phyloP scores from a whole-genome alignment of 2,888 invertebrate species.

The Allolobophora icterica region DNA sequence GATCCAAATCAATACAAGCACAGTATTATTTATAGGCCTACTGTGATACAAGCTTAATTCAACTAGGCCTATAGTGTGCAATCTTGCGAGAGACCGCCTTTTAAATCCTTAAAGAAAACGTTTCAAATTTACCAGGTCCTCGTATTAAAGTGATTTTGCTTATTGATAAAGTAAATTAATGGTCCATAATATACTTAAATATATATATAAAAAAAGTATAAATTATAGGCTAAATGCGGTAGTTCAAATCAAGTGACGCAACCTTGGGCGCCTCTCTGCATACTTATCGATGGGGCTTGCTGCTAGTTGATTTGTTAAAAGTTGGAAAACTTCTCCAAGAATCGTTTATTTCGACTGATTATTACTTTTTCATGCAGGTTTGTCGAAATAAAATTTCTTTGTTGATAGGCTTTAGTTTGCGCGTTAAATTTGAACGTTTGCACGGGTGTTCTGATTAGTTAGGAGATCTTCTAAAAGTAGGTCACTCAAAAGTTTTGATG shows the following conservation, averaged over 20 bases:
- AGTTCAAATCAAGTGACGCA: not conserved
- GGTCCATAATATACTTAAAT: no score
- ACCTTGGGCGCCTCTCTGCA: not conserved
- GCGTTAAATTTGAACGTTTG: not conserved
- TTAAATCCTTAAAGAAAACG: no score
- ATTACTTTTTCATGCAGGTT: not conserved
- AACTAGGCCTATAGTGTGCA: no score
- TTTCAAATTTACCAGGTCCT: no score
- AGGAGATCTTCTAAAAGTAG: not conserved
- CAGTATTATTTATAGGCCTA: no score
- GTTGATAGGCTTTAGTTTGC: slow-evolving; percentile 8
- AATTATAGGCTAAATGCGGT: not conserved
- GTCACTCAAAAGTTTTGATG: not conserved
- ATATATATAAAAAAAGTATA: not conserved
- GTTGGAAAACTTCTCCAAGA: not conserved
- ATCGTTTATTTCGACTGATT: not conserved
- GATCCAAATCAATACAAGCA: no score
- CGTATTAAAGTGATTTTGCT: no score
- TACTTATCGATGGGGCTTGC: slow-evolving; percentile 1
- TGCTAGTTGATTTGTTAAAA: not conserved
- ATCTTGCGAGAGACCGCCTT: no score
- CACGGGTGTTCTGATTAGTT: not conserved
- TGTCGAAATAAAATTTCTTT: not conserved
- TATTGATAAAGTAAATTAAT: no score
- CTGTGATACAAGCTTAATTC: no score